Evolutionary conservation across 2,888 invertebrate species (phyloP), one percentile per base, ranked within the genome.

Genomic region (Melanostoma mellinum): DNA sequence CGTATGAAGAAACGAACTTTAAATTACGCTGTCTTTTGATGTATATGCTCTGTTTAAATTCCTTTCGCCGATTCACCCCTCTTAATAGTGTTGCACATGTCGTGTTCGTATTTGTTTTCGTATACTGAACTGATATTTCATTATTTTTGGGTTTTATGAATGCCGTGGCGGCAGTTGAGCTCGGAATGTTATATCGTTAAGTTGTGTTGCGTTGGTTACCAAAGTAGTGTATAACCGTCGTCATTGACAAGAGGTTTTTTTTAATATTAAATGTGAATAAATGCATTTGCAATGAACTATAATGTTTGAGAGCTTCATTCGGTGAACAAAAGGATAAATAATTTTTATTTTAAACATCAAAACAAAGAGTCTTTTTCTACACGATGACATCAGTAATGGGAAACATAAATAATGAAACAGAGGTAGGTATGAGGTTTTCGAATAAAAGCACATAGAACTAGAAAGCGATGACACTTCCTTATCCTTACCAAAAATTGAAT

Each of bases 151-250:
- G 44, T 60, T 52, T 38, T 20, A 20, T 20, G 20, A 20, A 20
- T 32, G 10, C 40, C 4, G 46, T 48, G 20, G 55, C 67, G 60
- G 36, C 87, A 90, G 89, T 90, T 86, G 71, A 79, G 71, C 86
- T 87, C 85, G 81, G 87, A 86, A 88, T 88, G 90, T 88, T 89
- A 86, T 87, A 87, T 87, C 88, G 90, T 88, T 88, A 86, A 88
- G 90, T 89, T 89, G 91, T 89, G 87, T 87, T 74, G 76, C 86
- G 53, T 61, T 20, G 73, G 79, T 50, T 46, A 80, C 84, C 36
- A 61, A 68, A 56, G 46, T 40, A 56, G 46, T 40, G 61, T 63
- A 44, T 75, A 74, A 63, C 20, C 20, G 20, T 20, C 20, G 20
- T 53, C 73, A 78, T 86, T 87, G 78, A 77, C 88, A 85, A 88